Conservation (phyloP, 2,797 vertebrate genomes). For the Silurus lanzhouensis region DNA sequence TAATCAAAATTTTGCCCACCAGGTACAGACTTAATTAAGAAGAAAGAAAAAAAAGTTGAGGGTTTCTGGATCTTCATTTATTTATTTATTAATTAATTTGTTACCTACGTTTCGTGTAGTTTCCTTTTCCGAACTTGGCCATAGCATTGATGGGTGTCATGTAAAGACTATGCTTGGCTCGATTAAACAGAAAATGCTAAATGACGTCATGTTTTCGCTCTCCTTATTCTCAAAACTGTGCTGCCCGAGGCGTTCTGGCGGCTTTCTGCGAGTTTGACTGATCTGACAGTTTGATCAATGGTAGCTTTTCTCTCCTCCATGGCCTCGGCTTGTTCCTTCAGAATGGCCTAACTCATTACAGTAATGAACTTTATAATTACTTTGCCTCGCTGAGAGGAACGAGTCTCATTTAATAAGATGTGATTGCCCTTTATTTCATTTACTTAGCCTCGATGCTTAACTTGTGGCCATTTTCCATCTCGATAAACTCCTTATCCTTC, state of each 20-base stretch:
- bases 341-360: conserved; percentile 81
- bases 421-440: conserved; percentile 83
- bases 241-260: conserved; percentile 38
- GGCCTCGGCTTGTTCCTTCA: conserved; percentile 73
- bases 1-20: not conserved
- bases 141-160: not conserved
- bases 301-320: conserved; percentile 66
- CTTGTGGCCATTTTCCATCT: conserved; percentile 80
- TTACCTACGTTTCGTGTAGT: not conserved
- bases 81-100: not conserved
- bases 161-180: not conserved
- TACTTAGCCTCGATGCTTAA: conserved; percentile 79
- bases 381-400: conserved; percentile 79
- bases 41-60: not conserved
- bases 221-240: conserved; percentile 25
- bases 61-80: not conserved
- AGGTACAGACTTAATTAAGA: conserved; percentile 12
- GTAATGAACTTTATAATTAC: conserved; percentile 87
- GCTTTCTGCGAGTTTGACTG: conserved; percentile 46
- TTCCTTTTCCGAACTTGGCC: not conserved
- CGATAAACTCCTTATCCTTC: conserved; percentile 70
- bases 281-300: conserved; percentile 76
- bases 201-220: conserved; percentile 35
- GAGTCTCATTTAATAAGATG: conserved; percentile 78
- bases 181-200: conserved; percentile 39